Conservation (phyloP, 1,140 invertebrate genomes). For the Heliconius hermathena region DNA sequence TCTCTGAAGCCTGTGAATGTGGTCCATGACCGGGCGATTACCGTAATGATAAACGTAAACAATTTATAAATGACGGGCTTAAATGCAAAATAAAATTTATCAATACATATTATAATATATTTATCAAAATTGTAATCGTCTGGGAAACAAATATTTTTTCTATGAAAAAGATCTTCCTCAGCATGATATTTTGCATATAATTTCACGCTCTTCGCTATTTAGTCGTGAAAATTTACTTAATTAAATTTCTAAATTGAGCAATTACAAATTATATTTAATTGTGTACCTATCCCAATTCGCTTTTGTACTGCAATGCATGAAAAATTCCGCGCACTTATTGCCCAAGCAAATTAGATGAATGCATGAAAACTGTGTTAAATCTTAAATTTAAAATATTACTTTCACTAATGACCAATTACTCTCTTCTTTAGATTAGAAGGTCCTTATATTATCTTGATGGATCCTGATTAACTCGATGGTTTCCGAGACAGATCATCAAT, state of each 20-base stretch:
- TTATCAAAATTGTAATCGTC: slow-evolving; percentile 37
- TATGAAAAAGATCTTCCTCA: slow-evolving; percentile 20
- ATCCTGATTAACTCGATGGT: slow-evolving; percentile 18
- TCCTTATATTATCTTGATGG: slow-evolving; percentile 11
- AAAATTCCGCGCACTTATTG: slow-evolving; percentile 26
- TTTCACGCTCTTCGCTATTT: slow-evolving; percentile 31
- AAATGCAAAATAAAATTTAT: neutral
- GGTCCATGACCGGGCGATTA: slow-evolving; percentile 65
- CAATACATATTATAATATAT: neutral
- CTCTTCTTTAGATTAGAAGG: slow-evolving; percentile 29
- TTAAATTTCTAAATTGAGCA: slow-evolving; percentile 9
- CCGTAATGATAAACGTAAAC: slow-evolving; percentile 24
- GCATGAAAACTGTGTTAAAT: slow-evolving; percentile 17
- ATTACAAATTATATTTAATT: slow-evolving; percentile 12
- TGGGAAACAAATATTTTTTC: slow-evolving; percentile 28
- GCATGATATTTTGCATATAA: slow-evolving; percentile 38
- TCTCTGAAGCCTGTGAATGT: slow-evolving; percentile 70
- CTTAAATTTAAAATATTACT: neutral
- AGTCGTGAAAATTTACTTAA: slow-evolving; percentile 9
- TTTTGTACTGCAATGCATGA: slow-evolving; percentile 49
- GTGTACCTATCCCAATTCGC: slow-evolving; percentile 30
- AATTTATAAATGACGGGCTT: neutral
- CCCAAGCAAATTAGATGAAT: slow-evolving; percentile 21
- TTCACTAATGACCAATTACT: neutral
- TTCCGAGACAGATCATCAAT: slow-evolving; percentile 22